These are phyloP conservation scores for Dipodomys spectabilis DNA, from an alignment of 2,113 vertebrate genomes.

Conservation along the genomic window DNA sequence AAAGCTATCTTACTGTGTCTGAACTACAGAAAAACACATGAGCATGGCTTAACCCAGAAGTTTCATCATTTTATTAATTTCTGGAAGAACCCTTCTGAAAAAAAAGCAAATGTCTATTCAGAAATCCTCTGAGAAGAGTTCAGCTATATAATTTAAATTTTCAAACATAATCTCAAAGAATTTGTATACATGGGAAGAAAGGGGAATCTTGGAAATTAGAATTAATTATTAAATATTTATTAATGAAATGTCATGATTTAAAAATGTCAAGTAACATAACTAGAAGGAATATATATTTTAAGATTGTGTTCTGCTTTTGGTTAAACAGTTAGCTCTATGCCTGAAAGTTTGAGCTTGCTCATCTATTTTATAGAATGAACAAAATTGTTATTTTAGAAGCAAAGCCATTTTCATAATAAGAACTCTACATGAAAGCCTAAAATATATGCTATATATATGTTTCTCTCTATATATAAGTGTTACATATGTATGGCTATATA, in stretches of 20 bases:
- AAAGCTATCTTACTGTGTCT: background rate
- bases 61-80: background rate
- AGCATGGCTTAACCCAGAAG: background rate
- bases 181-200: background rate
- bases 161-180: background rate
- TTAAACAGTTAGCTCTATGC: background rate
- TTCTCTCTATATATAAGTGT: no score
- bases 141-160: background rate
- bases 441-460: no score
- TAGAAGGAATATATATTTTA: background rate
- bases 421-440: background rate
- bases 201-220: background rate
- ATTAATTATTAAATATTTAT: background rate
- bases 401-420: background rate
- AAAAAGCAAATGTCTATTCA: background rate
- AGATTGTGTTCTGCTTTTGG: background rate
- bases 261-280: background rate
- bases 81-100: background rate
- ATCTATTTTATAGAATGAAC: background rate
- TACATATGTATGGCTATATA: no score
- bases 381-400: background rate
- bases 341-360: background rate
- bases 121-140: constrained; percentile 23
- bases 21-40: background rate
- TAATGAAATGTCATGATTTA: no score